Evolutionary conservation across 2,888 invertebrate genomes (phyloP).

Genomic region (Mythimna impura): DNA sequence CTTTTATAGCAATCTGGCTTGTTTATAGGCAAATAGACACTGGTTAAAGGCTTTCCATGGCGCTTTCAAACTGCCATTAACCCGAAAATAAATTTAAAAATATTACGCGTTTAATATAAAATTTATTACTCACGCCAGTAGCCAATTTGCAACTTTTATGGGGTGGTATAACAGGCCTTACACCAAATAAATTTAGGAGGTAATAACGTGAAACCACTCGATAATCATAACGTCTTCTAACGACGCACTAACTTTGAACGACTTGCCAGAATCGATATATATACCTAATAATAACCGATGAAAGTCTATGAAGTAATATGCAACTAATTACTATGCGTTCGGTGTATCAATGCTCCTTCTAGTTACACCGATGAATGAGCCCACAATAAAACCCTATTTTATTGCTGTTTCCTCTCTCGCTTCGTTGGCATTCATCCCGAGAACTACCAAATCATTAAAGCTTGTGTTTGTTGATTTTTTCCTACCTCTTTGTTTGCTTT

Average conservation of each 20-base stretch:
- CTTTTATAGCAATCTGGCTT: constrained; percentile 55
- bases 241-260: constrained; percentile 62
- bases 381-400: constrained; percentile 86
- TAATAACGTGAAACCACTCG: constrained; percentile 67
- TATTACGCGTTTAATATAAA: constrained; percentile 68
- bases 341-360: constrained; percentile 68
- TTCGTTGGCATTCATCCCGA: constrained; percentile 87
- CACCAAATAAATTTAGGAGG: constrained; percentile 67
- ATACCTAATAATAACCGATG: constrained; percentile 41
- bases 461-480: constrained; percentile 88
- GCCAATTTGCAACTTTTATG: constrained; percentile 70
- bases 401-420: constrained; percentile 85
- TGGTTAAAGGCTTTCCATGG: constrained; percentile 60
- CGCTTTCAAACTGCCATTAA: constrained; percentile 65
- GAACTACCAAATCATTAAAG: constrained; percentile 88
- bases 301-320: constrained; percentile 61
- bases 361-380: constrained; percentile 77
- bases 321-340: constrained; percentile 76
- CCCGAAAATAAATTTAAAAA: constrained; percentile 70
- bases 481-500: constrained; percentile 87
- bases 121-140: constrained; percentile 67
- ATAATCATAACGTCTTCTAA: constrained; percentile 69
- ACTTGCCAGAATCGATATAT: constrained; percentile 51
- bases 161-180: constrained; percentile 66
- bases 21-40: constrained; percentile 66